phyloP scores from a whole-genome alignment of 2,797 vertebrate genomes.

The Margarornis squamiger region DNA sequence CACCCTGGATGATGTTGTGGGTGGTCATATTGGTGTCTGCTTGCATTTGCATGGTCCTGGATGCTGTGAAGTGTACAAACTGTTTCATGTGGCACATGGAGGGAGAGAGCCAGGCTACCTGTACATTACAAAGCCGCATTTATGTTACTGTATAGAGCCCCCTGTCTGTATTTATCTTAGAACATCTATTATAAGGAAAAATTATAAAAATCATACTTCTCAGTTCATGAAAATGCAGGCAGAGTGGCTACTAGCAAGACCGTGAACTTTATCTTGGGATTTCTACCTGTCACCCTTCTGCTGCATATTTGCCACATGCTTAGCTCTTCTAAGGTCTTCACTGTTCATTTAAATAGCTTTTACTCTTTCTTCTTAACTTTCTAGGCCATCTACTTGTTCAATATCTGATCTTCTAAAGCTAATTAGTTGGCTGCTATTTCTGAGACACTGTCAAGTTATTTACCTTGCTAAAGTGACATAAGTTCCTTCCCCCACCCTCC shows the following conservation, averaged over 20 bases:
- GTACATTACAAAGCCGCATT: neutral
- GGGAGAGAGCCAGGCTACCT: neutral
- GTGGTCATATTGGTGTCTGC: neutral
- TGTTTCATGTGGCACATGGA: neutral
- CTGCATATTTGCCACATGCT: neutral
- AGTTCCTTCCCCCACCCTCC: neutral
- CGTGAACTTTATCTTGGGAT: neutral
- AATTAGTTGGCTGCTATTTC: constrained; percentile 24
- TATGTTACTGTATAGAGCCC: neutral
- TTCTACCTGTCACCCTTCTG: neutral
- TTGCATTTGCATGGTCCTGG: accelerated
- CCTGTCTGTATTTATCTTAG: neutral
- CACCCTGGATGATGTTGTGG: neutral
- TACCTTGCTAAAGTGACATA: constrained; percentile 30
- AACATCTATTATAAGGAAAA: neutral
- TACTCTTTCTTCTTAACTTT: neutral
- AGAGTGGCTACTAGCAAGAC: neutral
- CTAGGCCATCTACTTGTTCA: neutral
- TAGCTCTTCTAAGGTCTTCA: neutral
- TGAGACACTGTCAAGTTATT: constrained; percentile 26
- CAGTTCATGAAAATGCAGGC: neutral
- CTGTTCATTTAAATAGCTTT: neutral
- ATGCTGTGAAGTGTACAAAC: neutral
- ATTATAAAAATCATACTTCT: neutral
- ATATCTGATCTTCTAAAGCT: neutral